Evolutionary conservation across 2,113 vertebrate genomes (phyloP), one percentile per base, ranked within the genome.

Genomic region (Ciconia maguari): DNA sequence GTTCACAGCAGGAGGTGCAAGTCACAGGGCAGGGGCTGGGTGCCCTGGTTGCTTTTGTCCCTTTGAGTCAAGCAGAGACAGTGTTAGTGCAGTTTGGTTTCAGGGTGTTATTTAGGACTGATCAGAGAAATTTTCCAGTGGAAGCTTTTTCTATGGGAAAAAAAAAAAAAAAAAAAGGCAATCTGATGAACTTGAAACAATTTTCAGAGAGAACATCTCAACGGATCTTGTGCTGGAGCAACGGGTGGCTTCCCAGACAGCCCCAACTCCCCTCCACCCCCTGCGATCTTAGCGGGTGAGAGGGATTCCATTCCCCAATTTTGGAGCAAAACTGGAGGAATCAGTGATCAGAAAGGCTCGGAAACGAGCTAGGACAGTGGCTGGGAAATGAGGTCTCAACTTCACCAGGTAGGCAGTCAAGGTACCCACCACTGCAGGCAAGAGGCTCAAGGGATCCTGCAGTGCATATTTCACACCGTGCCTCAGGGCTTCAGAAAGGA

Each of bases 371-470:
- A 38, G 34, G 32, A 41, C 6, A n/a, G 6, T 6, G 25, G 32
- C 51, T 77, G 49, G 26, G 27, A 70, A 64, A 75, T 1, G 4
- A 55, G n/a, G 42, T 51, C 42, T 64, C 7, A 2, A 29, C 25
- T 46, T 38, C 10, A 6, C 34, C 25, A 19, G 11, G 14, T 36
- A n/a, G 29, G 12, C 25, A 60, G 36, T 32, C 65, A 72, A 41
- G 34, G 64, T 54, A 38, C 32, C 30, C n/a, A 51, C 11, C 27
- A 22, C 12, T 7, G 21, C n/a, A 70, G 38, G 44, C 58, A 71
- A 51, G 14, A 46, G 51, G 17, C 51, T 38, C 0, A 0, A 41
- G 13, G 34, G 16, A 46, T 36, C 19, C 19, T 44, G 20, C 1
- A 1, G n/a, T 42, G 13, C 18, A 5, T 65, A 32, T 34, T 74